A percentile compares a stretch with the other conserved stretches of the same genome.
Conservation (phyloP, 2,113 vertebrate genomes). For the Diadophis punctatus region DNA sequence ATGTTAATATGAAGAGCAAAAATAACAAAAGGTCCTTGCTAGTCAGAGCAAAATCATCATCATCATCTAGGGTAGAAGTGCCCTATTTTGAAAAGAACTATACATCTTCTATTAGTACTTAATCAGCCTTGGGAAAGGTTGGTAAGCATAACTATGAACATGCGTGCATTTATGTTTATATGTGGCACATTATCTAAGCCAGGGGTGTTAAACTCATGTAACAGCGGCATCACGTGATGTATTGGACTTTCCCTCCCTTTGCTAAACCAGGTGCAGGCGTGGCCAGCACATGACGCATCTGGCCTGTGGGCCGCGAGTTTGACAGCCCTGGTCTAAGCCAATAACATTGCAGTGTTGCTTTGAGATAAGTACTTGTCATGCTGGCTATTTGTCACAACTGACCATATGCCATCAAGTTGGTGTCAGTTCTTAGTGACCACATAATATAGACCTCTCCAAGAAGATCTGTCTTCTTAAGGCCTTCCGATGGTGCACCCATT, state of each 20-base stretch:
- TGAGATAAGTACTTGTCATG: not conserved
- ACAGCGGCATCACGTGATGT: accelerated
- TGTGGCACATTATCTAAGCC: not conserved
- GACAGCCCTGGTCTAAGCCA: not conserved
- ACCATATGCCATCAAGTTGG: not conserved
- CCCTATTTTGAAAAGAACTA: not conserved
- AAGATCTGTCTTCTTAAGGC: not conserved
- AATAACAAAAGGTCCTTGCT: not conserved
- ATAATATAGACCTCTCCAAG: not conserved
- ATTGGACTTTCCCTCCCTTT: too few species aligned
- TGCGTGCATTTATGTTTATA: not conserved
- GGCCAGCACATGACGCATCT: too few species aligned
- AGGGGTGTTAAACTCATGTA: not conserved
- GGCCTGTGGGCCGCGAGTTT: too few species aligned
- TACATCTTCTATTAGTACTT: not conserved
- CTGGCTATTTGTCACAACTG: not conserved
- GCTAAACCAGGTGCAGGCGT: too few species aligned
- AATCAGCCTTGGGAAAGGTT: not conserved
- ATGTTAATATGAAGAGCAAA: not conserved
- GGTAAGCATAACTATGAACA: not conserved
- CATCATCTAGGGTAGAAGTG: not conserved
- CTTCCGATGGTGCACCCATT: not conserved
- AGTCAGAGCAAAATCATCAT: not conserved
- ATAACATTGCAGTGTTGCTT: not conserved
- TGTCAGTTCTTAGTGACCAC: not conserved